Base-by-base conservation (phyloP, 1,140 invertebrate species). In the Rhagoletis zephyria region DNA sequence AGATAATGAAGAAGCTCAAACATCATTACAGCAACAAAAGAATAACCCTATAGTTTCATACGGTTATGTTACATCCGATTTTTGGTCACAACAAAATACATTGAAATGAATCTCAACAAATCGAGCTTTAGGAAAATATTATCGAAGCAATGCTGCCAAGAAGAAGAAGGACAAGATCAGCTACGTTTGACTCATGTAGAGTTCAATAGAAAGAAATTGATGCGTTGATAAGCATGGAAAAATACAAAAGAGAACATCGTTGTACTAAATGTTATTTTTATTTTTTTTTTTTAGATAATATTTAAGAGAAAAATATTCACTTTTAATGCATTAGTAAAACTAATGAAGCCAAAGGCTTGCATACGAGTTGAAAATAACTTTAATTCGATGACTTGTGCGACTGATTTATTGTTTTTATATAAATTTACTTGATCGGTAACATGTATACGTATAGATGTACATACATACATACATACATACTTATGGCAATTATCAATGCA, bases 401-500 rank as follows among this genome's bases (percentile, higher is more conserved):
- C 74, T 81, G 74, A 56, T 81, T 56, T 81, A 81, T 56, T 81
- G 48, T 81, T 81, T n/a, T 81, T 81, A 10, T 70, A 45, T 45
- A 45, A 2, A 45, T 9, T 42, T 30, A 42, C 7, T 81, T 59
- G 9, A 3, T 30, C n/a, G 48, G n/a, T 81, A 40, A 14, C 4
- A 81, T 81, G 9, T 67, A 56, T 56, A 64, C 63, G 45, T 48
- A 51, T 16, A 10, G 3, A 51, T 77, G 40, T 45, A 19, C n/a
- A 67, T 10, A 67, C 65, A n/a, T n/a, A n/a, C n/a, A n/a, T n/a
- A n/a, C n/a, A 51, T n/a, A 48, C 1, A 77, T 77, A 30, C 30
- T 30, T 30, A 30, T 30, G 30, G 30, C 30, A 30, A 30, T 30
- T 1, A 30, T 30, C 30, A 30, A 30, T 30, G 30, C 30, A 30